Base-by-base conservation (phyloP, 2,113 vertebrate genomes). In the Pheucticus melanocephalus region DNA sequence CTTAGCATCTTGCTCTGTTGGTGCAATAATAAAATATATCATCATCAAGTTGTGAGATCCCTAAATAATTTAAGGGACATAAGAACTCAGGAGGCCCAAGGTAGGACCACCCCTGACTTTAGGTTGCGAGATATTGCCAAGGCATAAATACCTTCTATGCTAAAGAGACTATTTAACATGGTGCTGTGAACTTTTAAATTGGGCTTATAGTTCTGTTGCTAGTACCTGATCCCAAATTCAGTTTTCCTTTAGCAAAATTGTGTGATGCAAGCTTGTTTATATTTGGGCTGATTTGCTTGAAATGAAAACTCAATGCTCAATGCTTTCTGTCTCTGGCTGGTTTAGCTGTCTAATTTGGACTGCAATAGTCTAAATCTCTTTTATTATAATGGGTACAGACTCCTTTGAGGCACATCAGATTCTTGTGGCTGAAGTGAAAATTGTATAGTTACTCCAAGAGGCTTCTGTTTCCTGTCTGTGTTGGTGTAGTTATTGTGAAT, bases 81-180 rank as follows among this genome's bases (percentile, higher is more conserved):
- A 39, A 47, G 21, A 83, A 16, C 5, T 66, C 27, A 23, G 72
- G 53, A 90, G 21, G 11, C 28, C 23, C 39, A 72, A n/a, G 24
- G 14, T 2, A 16, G 15, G 24, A 9, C 11, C 3, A 6, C 5
- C 7, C 21, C 51, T 51, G 31, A 11, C 2, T 2, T 42, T 25
- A 51, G n/a, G 2, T 45, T 70, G 39, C 24, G n/a, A 57, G 40
- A 30, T 57, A 35, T 25, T 82, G n/a, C 21, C 28, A 45, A 35
- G 18, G 22, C 1, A 1, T 42, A 60, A 30, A 35, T n/a, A 63
- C 1, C 1, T 31, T 63, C 25, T 69, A 9, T 9, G 17, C 24
- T 24, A 28, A 65, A 54, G 22, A n/a, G 14, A 2, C 17, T 60
- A 8, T 71, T 76, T 63, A 40, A 35, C 7, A 11, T 17, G 22